Conservation (phyloP, 1,140 invertebrate genomes). For the Holcopasites calliopsidis region DNA sequence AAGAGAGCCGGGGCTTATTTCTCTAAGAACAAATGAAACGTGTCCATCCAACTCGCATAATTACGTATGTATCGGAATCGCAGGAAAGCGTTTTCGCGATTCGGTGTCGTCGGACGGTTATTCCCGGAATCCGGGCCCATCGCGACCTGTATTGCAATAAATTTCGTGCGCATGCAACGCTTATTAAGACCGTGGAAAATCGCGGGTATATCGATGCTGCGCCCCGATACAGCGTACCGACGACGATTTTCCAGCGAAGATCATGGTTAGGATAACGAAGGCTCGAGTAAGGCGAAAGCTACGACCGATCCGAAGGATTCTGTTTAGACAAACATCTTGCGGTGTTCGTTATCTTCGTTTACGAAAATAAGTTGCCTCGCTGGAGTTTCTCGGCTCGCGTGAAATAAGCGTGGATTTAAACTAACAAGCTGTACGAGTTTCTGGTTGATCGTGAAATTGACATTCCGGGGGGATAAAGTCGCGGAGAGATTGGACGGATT, state of each 20-base stretch:
- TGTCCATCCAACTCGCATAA: background rate
- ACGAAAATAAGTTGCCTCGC: slow-evolving; percentile 55
- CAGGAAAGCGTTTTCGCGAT: background rate
- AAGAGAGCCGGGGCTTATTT: no score
- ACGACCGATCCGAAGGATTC: no score
- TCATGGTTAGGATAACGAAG: background rate
- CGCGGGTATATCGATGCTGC: background rate
- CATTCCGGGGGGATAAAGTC: background rate
- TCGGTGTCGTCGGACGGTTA: background rate
- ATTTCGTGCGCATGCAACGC: slow-evolving; percentile 7
- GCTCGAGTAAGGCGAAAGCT: background rate
- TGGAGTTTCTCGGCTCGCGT: slow-evolving; percentile 39
- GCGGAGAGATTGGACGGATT: no score
- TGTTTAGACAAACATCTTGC: no score
- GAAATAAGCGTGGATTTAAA: background rate
- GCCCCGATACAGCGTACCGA: background rate
- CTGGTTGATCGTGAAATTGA: background rate
- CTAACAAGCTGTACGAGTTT: background rate
- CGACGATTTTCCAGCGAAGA: slow-evolving; percentile 26
- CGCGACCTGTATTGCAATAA: slow-evolving; percentile 15
- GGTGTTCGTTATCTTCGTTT: slow-evolving; percentile 20
- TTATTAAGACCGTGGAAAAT: slow-evolving; percentile 27
- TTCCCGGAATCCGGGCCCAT: background rate
- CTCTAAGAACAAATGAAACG: no score
- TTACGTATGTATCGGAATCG: slow-evolving; percentile 13